These are phyloP conservation scores for Ochotona curzoniae DNA, from an alignment of 2,113 vertebrate species.

Conservation along the genomic window DNA sequence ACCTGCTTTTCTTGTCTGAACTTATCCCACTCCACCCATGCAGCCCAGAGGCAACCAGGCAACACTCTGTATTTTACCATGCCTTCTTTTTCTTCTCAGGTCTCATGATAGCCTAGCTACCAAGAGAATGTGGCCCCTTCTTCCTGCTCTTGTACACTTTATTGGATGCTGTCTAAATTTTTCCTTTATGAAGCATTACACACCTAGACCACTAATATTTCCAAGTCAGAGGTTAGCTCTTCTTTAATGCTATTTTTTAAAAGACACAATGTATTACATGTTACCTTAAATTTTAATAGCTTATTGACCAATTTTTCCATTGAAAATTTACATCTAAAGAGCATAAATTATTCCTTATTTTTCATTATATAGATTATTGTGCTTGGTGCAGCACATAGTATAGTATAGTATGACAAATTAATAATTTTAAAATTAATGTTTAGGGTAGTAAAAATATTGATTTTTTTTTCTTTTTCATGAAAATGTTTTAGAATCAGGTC, in stretches of 20 bases:
- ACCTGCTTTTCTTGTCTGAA: not conserved
- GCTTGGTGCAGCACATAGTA: not conserved
- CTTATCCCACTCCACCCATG: not conserved
- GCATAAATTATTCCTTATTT: not conserved
- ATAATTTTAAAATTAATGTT: not conserved
- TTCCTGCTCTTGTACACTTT: not conserved
- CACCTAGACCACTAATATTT: not conserved
- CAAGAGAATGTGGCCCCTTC: not conserved
- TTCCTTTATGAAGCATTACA: not conserved
- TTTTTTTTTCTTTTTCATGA: not conserved
- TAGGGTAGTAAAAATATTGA: not conserved
- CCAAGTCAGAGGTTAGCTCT: not conserved
- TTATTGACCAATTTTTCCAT: not conserved
- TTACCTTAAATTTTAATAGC: not conserved
- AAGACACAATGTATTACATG: not conserved
- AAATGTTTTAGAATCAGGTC: too few relatives aligned
- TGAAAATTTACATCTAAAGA: constrained; percentile 11
- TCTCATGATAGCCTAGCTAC: not conserved
- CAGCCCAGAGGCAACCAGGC: rapidly evolving
- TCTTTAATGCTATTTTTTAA: not conserved
- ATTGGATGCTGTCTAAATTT: not conserved
- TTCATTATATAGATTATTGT: not conserved
- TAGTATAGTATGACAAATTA: not conserved
- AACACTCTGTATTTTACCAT: not conserved
- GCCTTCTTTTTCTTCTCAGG: not conserved